Evolutionary conservation across 2,113 vertebrate genomes (phyloP).

Genomic region (Morone saxatilis): DNA sequence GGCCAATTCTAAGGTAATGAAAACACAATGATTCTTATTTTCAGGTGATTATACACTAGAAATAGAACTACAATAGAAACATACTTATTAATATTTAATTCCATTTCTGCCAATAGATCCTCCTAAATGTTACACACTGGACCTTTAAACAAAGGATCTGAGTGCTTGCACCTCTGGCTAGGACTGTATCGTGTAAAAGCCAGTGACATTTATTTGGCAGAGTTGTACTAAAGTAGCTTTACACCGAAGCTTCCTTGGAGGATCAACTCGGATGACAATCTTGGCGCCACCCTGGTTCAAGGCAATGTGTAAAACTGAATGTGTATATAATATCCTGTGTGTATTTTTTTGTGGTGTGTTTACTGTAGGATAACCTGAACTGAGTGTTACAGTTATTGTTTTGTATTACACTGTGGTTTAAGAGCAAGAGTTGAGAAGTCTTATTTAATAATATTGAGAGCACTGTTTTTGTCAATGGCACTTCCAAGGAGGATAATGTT

Average conservation of each 20-base stretch:
- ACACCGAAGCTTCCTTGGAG: constrained; percentile 5
- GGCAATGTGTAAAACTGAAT: neutral
- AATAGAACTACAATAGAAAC: too few species aligned
- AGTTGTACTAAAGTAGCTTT: constrained; percentile 6
- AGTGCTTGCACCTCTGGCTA: neutral
- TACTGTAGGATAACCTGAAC: constrained; percentile 14
- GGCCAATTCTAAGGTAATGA: too few species aligned
- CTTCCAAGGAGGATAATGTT: constrained; percentile 33
- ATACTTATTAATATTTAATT: too few species aligned
- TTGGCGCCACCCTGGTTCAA: neutral
- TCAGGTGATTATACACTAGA: too few species aligned
- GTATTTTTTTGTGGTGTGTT: constrained; percentile 29
- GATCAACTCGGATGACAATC: neutral
- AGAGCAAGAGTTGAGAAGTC: neutral
- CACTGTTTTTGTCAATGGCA: constrained; percentile 44
- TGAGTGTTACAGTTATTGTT: constrained; percentile 35
- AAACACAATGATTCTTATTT: too few species aligned
- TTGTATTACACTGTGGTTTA: neutral
- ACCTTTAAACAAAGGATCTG: neutral
- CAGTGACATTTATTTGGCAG: neutral
- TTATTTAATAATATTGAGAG: constrained; percentile 48
- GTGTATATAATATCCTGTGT: constrained; percentile 20
- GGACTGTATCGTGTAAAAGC: neutral
- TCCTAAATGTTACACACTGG: too few species aligned
- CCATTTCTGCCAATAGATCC: too few species aligned